These are phyloP conservation scores for Lacanobia wlatinum DNA, from an alignment of 2,888 invertebrate genomes.

Conservation along the genomic window DNA sequence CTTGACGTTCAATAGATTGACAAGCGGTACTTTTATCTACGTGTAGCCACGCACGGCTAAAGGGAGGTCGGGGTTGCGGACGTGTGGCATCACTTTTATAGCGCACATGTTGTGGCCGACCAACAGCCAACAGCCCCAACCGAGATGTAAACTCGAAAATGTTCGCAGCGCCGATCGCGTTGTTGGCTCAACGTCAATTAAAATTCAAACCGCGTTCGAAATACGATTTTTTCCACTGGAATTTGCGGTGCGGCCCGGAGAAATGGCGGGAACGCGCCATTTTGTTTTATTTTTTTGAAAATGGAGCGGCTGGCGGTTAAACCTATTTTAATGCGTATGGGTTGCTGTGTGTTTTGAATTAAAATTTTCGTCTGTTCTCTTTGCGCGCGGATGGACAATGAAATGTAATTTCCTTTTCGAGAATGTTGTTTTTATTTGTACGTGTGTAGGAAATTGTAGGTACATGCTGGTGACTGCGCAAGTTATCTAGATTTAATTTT, in stretches of 20 bases:
- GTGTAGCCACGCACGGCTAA: conserved; percentile 36
- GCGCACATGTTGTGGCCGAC: conserved; percentile 79
- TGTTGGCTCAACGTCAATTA: conserved; percentile 89
- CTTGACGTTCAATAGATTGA: conserved; percentile 53
- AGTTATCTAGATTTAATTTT: conserved; percentile 25
- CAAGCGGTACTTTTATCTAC: conserved; percentile 46
- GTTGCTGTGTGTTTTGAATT: conserved; percentile 89
- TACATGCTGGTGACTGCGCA: conserved; percentile 30
- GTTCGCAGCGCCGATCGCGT: conserved; percentile 78
- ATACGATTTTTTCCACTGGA: conserved; percentile 91
- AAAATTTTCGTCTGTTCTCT: conserved; percentile 82
- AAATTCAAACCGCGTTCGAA: conserved; percentile 91
- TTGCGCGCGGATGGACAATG: conserved; percentile 81
- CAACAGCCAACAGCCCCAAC: conserved; percentile 71
- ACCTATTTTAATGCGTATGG: conserved; percentile 90
- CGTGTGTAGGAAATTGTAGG: conserved; percentile 59
- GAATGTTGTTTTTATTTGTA: conserved; percentile 62
- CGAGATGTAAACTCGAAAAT: conserved; percentile 84
- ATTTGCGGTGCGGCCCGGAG: conserved; percentile 89
- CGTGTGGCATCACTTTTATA: conserved; percentile 81
- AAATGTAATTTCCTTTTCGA: conserved; percentile 87
- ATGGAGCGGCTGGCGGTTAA: conserved; percentile 90
- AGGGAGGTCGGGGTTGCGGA: conserved; percentile 69
- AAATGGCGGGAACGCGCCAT: conserved; percentile 89
- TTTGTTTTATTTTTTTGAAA: conserved; percentile 89